These are phyloP conservation scores for Cepaea hortensis DNA, from an alignment of 2,888 invertebrate genomes.

Conservation along the genomic window DNA sequence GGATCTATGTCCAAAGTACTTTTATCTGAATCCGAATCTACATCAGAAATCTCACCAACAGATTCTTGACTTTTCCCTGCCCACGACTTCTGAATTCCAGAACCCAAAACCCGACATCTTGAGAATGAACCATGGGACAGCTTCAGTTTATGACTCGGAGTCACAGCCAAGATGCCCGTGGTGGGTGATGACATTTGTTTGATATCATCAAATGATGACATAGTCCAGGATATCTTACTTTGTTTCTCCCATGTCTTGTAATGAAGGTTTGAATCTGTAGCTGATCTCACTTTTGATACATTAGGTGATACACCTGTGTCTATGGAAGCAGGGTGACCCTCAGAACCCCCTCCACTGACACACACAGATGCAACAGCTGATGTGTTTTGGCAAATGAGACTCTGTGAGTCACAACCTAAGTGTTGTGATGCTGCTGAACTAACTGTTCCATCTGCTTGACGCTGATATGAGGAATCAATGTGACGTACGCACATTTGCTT, in stretches of 20 bases:
- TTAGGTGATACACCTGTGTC: neutral
- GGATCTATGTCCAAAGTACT: neutral
- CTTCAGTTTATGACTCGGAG: neutral
- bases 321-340: too few species aligned
- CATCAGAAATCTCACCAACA: constrained; percentile 24
- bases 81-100: neutral
- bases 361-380: too few species aligned
- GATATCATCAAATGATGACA: neutral
- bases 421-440: neutral
- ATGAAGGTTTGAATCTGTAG: neutral
- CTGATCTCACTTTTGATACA: neutral
- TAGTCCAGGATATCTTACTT: neutral
- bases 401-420: neutral
- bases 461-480: neutral
- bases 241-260: neutral
- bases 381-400: too few species aligned
- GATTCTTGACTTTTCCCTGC: constrained; percentile 8
- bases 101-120: neutral
- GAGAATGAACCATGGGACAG: too few species aligned
- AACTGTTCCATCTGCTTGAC: neutral
- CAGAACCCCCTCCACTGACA: too few species aligned
- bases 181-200: neutral
- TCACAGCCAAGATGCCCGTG: neutral
- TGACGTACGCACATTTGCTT: neutral
- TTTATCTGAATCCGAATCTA: constrained; percentile 5